Evolutionary conservation across 2,113 vertebrate genomes (phyloP).

Genomic region (Brachyhypopomus gauderio): DNA sequence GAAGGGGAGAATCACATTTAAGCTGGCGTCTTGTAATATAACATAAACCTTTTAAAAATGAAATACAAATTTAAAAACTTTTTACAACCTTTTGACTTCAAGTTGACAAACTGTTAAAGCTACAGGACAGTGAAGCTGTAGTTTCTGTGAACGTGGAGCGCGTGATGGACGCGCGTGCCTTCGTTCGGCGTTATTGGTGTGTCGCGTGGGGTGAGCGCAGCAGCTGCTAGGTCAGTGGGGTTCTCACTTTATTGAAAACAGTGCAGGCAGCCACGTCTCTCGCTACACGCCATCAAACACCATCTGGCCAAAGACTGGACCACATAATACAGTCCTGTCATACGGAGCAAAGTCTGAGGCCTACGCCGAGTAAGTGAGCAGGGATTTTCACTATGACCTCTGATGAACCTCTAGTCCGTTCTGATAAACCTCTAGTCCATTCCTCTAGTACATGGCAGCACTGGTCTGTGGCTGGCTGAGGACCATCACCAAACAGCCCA

Average conservation of each 20-base stretch:
- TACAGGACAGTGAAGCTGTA: too few species aligned
- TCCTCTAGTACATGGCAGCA: slow-evolving; percentile 47
- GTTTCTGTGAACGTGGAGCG: too few species aligned
- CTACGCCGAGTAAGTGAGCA: not conserved
- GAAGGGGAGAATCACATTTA: too few species aligned
- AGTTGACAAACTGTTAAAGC: too few species aligned
- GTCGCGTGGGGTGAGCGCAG: slow-evolving; percentile 8
- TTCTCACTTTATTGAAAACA: slow-evolving; percentile 38
- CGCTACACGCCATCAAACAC: slow-evolving; percentile 43
- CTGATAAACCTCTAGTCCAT: not conserved
- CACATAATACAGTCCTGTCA: slow-evolving; percentile 67
- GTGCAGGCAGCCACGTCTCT: slow-evolving; percentile 47
- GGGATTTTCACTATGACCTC: slow-evolving; percentile 48
- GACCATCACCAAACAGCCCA: slow-evolving; percentile 64
- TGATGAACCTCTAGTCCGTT: slow-evolving; percentile 39
- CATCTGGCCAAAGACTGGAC: slow-evolving; percentile 69
- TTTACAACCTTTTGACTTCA: too few species aligned
- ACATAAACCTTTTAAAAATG: too few species aligned
- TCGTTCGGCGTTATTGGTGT: too few species aligned
- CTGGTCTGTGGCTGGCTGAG: slow-evolving; percentile 67
- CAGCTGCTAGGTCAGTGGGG: slow-evolving; percentile 27
- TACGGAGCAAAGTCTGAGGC: slow-evolving; percentile 58
- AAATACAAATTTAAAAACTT: too few species aligned
- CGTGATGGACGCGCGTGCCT: too few species aligned
- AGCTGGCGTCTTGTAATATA: too few species aligned